These are phyloP conservation scores for Mystacides longicornis DNA, from an alignment of 2,888 invertebrate genomes.

Conservation along the genomic window DNA sequence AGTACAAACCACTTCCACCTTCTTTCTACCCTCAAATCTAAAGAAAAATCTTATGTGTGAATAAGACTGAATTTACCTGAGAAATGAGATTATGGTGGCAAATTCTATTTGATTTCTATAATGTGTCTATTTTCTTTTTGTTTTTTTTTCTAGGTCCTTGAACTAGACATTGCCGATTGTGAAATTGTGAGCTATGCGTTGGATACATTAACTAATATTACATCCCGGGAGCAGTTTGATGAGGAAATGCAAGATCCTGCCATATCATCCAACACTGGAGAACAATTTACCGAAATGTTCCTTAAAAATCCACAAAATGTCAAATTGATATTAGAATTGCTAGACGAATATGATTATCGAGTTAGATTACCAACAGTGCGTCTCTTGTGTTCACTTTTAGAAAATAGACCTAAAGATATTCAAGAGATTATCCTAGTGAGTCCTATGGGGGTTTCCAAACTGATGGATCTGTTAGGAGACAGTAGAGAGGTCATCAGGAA, in stretches of 20 bases:
- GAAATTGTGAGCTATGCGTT: conserved; percentile 89
- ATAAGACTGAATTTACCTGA: neutral
- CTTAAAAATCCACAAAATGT: conserved; percentile 85
- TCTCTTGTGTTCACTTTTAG: conserved; percentile 78
- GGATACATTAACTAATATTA: conserved; percentile 88
- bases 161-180: conserved; percentile 80
- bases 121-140: neutral
- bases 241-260: conserved; percentile 67
- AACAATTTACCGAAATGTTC: conserved; percentile 96
- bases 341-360: conserved; percentile 94
- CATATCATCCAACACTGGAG: conserved; percentile 67
- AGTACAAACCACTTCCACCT: no score
- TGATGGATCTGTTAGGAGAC: conserved; percentile 94
- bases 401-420: conserved; percentile 78
- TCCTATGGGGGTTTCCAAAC: conserved; percentile 95
- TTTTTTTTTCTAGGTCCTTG: conserved; percentile 58
- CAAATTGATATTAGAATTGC: conserved; percentile 66
- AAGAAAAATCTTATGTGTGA: neutral
- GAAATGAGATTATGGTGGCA: neutral
- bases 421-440: conserved; percentile 82
- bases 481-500: conserved; percentile 93
- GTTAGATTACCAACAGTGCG: conserved; percentile 87
- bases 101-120: neutral
- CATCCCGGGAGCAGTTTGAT: conserved; percentile 71
- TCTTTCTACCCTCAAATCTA: no score